phyloP scores from a whole-genome alignment of 1,140 invertebrate species.

The Bathynomus jamesi region DNA sequence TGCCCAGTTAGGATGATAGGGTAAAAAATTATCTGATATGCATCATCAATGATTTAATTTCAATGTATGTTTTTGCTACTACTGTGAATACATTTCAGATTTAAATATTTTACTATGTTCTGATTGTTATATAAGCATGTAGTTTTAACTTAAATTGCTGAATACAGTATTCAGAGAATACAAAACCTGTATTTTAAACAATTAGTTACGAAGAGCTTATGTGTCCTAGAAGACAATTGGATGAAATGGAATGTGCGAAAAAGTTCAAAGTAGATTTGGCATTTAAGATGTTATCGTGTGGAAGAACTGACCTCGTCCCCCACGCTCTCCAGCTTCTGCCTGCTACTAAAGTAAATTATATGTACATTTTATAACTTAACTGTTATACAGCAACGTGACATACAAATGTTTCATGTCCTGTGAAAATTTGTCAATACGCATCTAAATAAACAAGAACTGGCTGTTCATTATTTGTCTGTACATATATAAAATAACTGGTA shows the following conservation, averaged over 20 bases:
- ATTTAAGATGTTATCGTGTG: conserved; percentile 67
- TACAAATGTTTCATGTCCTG: too few relatives aligned
- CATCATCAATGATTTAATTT: too few relatives aligned
- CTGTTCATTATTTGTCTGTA: too few relatives aligned
- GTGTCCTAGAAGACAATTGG: conserved; percentile 44
- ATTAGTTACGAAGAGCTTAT: conserved; percentile 48
- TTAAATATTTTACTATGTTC: neutral
- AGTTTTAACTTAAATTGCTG: too few relatives aligned
- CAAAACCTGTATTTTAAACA: neutral
- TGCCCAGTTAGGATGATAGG: conserved; percentile 66
- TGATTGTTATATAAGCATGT: neutral
- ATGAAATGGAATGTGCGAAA: conserved; percentile 52
- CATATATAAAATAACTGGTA: too few relatives aligned
- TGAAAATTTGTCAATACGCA: too few relatives aligned
- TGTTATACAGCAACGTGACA: too few relatives aligned
- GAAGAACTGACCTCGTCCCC: conserved; percentile 64
- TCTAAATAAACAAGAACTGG: too few relatives aligned
- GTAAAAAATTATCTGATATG: conserved; percentile 36
- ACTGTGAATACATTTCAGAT: too few relatives aligned
- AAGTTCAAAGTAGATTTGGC: conserved; percentile 65
- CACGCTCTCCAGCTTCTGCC: conserved; percentile 69
- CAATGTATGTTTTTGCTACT: too few relatives aligned
- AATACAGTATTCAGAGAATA: neutral
- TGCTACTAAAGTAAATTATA: conserved; percentile 50
- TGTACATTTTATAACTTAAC: too few relatives aligned